Evolutionary conservation across 2,113 vertebrate species (phyloP).

Genomic region (Fulica atra): DNA sequence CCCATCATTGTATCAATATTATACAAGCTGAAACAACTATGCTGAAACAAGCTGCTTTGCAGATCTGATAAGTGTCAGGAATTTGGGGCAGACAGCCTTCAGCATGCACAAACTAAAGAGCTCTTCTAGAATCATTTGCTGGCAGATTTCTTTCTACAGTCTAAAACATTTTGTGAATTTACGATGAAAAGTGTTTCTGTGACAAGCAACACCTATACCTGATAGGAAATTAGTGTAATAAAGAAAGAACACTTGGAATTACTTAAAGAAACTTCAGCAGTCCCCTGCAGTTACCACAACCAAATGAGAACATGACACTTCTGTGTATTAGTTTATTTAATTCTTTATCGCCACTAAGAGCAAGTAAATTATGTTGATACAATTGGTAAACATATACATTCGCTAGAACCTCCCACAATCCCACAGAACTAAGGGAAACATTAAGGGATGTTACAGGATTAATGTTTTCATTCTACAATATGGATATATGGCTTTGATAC

Average conservation of each 20-base stretch:
- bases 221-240: neutral
- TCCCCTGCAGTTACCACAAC: neutral
- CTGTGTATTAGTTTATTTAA: conserved; percentile 61
- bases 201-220: neutral
- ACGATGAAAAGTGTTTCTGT: neutral
- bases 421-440: conserved; percentile 49
- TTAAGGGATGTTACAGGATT: conserved; percentile 56
- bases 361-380: conserved; percentile 44
- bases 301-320: neutral
- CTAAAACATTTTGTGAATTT: neutral
- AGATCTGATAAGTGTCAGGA: neutral
- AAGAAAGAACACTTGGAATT: neutral
- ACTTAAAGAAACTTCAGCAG: neutral
- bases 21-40: neutral
- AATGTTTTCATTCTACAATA: conserved; percentile 49
- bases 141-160: neutral
- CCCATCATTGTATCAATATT: neutral
- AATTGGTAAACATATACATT: conserved; percentile 30
- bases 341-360: conserved; percentile 45
- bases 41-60: neutral
- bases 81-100: neutral
- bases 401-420: conserved; percentile 8
- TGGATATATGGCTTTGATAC: conserved; percentile 57
- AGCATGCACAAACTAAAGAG: neutral
- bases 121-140: neutral